Evolutionary conservation across 35 echinoderm and acorn worm genomes (phyloP).

Genomic region (Ophioderma brevispina): DNA sequence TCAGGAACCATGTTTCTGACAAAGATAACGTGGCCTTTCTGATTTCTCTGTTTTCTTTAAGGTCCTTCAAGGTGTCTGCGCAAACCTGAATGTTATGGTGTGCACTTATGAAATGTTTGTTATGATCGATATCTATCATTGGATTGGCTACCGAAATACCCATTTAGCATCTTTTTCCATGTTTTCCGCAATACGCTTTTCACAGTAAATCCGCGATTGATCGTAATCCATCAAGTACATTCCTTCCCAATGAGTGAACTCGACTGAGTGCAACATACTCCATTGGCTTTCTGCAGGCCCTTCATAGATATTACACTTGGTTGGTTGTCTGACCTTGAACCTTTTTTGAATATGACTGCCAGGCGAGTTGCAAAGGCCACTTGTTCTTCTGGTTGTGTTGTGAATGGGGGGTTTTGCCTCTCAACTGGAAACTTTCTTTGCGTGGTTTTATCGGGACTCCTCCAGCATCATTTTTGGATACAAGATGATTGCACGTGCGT

Average conservation of each 20-base stretch:
- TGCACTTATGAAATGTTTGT: not conserved
- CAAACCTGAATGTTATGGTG: conserved; percentile 55
- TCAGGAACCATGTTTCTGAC: conserved; percentile 61
- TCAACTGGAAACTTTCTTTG: not conserved
- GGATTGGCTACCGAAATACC: not conserved
- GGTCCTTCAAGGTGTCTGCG: conserved; percentile 17
- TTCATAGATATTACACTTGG: conserved; percentile 16
- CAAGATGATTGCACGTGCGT: not conserved
- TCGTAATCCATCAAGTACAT: conserved; percentile 13
- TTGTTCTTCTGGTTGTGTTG: conserved; percentile 16
- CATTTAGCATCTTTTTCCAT: not conserved
- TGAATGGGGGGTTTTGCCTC: too few relatives aligned
- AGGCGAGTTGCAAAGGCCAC: conserved; percentile 35
- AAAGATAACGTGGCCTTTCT: conserved; percentile 43
- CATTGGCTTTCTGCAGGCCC: not conserved
- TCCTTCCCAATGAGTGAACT: conserved; percentile 16
- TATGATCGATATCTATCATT: not conserved
- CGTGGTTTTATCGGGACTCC: not conserved
- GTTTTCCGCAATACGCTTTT: not conserved
- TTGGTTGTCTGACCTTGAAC: conserved; percentile 28
- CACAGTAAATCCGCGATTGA: not conserved
- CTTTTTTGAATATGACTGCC: conserved; percentile 33
- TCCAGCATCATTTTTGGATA: not conserved
- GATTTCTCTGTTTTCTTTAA: conserved; percentile 29
- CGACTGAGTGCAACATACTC: conserved; percentile 45